A percentile compares a stretch with the other conserved stretches of the same genome.
Conservation (phyloP, 2,888 invertebrate genomes). For the Melanostoma mellinum region DNA sequence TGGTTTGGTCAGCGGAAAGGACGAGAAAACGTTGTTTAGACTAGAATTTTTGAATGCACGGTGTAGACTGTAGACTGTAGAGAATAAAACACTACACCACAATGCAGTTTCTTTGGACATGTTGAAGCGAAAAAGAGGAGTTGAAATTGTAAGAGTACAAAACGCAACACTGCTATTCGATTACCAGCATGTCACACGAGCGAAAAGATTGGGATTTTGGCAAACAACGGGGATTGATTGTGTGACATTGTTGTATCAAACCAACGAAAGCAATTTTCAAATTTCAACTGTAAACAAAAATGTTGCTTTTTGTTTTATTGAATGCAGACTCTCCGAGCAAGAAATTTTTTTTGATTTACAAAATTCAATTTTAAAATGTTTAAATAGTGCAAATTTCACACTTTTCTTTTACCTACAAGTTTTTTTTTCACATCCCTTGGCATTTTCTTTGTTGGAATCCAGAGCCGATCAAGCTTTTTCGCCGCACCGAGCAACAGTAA, state of each 20-base stretch:
- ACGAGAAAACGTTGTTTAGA: constrained; percentile 15
- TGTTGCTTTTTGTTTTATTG: too few species aligned
- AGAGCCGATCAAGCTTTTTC: too few species aligned
- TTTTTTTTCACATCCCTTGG: too few species aligned
- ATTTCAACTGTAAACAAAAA: too few species aligned
- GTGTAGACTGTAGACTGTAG: too few species aligned
- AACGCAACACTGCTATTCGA: constrained; percentile 11
- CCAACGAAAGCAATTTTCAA: not conserved
- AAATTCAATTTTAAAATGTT: too few species aligned
- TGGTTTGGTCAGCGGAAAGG: constrained; percentile 11
- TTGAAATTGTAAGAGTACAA: constrained; percentile 10
- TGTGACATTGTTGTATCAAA: not conserved
- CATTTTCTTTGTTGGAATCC: too few species aligned
- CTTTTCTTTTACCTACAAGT: too few species aligned
- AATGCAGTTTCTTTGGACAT: constrained; percentile 1
- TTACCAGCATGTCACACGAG: constrained; percentile 3
- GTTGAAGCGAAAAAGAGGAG: constrained; percentile 1
- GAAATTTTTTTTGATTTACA: too few species aligned
- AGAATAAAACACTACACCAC: not conserved
- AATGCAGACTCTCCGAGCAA: too few species aligned
- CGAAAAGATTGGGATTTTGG: constrained; percentile 10
- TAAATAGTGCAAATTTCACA: too few species aligned
- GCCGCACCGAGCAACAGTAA: too few species aligned
- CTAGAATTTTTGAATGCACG: constrained; percentile 23
- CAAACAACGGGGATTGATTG: not conserved